Evolutionary conservation across 2,797 vertebrate species (phyloP).

Genomic region (Epinephelus coioides): DNA sequence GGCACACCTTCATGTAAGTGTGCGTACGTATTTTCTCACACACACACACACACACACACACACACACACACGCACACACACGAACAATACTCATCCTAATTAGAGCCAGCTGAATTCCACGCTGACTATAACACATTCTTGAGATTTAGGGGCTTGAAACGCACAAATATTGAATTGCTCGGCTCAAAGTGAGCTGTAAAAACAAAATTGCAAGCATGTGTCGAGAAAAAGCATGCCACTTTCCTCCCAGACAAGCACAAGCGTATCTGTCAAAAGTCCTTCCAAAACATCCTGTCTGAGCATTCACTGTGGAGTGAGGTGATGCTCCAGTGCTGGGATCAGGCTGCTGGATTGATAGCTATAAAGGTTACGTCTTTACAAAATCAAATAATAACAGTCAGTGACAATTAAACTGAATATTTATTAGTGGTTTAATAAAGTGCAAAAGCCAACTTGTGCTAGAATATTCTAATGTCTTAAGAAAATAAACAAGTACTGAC

Average conservation of each 20-base stretch:
- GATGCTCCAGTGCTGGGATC: conserved; percentile 4
- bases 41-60: conserved; percentile 9
- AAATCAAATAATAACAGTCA: background rate
- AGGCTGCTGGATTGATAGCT: conserved; percentile 28
- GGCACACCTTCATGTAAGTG: conserved; percentile 24
- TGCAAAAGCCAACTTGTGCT: background rate
- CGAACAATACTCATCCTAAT: conserved; percentile 72
- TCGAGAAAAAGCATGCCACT: conserved; percentile 53
- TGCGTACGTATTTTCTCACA: conserved; percentile 40
- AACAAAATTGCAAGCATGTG: conserved; percentile 82
- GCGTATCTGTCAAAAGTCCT: conserved; percentile 57
- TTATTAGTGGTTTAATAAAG: background rate
- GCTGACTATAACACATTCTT: conserved; percentile 80
- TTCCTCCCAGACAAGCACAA: conserved; percentile 42
- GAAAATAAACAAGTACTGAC: background rate
- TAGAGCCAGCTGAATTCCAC: conserved; percentile 77
- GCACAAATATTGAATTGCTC: conserved; percentile 77
- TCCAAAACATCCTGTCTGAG: conserved; percentile 58
- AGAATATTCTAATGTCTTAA: background rate
- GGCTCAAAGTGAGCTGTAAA: conserved; percentile 77
- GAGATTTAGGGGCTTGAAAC: conserved; percentile 76
- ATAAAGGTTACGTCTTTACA: conserved; percentile 19
- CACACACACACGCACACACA: conserved; percentile 18
- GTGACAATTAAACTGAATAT: conserved; percentile 23
- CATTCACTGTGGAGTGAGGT: conserved; percentile 16